These are phyloP conservation scores for Motacilla tschutschensis DNA, from an alignment of 2,113 vertebrate species.

Conservation along the genomic window DNA sequence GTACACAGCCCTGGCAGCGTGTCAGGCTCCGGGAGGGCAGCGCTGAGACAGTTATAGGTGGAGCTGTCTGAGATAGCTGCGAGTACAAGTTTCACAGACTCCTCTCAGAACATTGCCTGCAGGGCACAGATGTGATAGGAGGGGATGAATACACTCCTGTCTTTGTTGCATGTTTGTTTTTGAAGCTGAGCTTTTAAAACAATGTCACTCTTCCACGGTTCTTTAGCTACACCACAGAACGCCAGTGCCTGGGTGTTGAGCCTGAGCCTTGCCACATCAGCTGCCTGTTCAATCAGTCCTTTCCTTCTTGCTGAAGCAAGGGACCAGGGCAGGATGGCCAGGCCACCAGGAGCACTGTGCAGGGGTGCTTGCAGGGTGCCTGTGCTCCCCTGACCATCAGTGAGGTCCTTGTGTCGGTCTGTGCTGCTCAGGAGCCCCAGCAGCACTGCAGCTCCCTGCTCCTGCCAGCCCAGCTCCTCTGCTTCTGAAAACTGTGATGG, in stretches of 20 bases:
- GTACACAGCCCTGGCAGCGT: not conserved
- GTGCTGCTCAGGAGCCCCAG: not conserved
- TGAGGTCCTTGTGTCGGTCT: fast-evolving
- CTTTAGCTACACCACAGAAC: not conserved
- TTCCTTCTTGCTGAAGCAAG: not conserved
- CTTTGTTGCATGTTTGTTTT: slow-evolving; percentile 8
- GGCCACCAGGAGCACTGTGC: not conserved
- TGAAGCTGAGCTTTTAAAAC: not conserved
- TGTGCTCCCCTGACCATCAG: fast-evolving
- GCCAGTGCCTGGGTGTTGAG: fast-evolving
- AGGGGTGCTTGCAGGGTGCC: not conserved
- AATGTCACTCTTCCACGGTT: not conserved
- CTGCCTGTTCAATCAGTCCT: not conserved
- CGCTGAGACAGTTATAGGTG: not conserved
- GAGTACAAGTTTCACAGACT: slow-evolving; percentile 36
- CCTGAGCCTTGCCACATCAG: not conserved
- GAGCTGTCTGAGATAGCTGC: slow-evolving; percentile 48
- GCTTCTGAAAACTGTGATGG: fast-evolving
- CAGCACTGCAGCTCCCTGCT: not conserved
- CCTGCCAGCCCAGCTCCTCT: not conserved
- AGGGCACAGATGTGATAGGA: slow-evolving; percentile 30
- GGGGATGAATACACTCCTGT: not conserved
- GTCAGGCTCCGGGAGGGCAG: not conserved
- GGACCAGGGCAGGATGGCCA: not conserved
- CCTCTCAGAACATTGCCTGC: slow-evolving; percentile 30